phyloP scores from a whole-genome alignment of 2,113 vertebrate genomes.

The Recurvirostra avosetta region DNA sequence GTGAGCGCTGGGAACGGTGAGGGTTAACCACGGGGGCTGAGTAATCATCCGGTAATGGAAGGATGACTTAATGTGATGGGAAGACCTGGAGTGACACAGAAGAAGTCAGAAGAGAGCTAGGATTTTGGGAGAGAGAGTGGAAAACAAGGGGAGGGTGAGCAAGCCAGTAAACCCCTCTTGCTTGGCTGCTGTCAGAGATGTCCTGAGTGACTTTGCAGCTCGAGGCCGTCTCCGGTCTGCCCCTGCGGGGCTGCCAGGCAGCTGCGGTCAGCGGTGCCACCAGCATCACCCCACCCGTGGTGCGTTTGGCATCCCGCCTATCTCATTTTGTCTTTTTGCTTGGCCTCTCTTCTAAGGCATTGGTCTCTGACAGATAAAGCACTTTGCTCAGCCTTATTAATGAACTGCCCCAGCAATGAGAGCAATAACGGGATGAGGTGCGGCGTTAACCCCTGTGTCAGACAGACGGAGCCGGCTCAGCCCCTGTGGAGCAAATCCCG shows the following conservation, averaged over 20 bases:
- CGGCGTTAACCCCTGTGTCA: neutral
- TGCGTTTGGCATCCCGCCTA: neutral
- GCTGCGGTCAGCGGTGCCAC: neutral
- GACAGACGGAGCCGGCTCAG: neutral
- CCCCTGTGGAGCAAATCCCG: neutral
- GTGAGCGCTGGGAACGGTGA: neutral
- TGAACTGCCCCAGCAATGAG: neutral
- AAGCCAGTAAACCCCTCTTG: neutral
- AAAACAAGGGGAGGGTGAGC: neutral
- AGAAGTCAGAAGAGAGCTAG: neutral
- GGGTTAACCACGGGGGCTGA: neutral
- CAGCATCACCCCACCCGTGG: fast-evolving
- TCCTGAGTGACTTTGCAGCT: neutral
- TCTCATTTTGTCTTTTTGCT: neutral
- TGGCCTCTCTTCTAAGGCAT: neutral
- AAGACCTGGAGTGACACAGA: neutral
- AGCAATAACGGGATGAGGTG: neutral
- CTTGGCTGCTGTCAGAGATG: neutral
- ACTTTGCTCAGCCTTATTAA: neutral
- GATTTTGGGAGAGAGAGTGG: neutral
- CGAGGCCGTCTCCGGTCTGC: fast-evolving
- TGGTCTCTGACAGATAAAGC: neutral
- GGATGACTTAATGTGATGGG: neutral
- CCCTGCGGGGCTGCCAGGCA: neutral
- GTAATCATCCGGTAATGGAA: neutral